Evolutionary conservation across 2,797 vertebrate genomes (phyloP).

Genomic region (Diplodus sargus): DNA sequence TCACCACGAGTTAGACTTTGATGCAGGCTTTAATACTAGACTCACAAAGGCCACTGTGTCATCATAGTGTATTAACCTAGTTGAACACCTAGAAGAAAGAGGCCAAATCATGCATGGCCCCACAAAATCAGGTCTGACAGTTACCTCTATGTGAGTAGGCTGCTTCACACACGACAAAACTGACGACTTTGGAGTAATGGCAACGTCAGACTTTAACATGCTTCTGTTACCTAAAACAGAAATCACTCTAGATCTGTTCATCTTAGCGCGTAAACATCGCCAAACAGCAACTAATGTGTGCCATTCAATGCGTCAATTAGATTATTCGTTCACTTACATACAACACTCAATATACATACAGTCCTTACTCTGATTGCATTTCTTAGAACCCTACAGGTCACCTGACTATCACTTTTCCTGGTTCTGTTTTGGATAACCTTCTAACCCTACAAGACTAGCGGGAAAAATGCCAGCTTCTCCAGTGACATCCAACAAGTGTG

Average conservation of each 20-base stretch:
- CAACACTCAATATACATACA: neutral
- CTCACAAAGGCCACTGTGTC: conserved; percentile 48
- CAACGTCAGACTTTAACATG: neutral
- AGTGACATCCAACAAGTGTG: conserved; percentile 39
- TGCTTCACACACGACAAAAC: neutral
- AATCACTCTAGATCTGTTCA: neutral
- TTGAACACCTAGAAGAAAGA: conserved; percentile 10
- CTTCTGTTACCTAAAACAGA: neutral
- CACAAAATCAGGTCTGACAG: conserved; percentile 11
- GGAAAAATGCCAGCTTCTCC: conserved; percentile 3
- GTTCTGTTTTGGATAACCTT: neutral
- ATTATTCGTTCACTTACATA: neutral
- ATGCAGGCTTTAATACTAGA: conserved; percentile 32
- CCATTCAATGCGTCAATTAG: too few relatives aligned
- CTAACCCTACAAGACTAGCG: neutral
- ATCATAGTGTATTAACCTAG: conserved; percentile 14
- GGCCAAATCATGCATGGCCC: neutral
- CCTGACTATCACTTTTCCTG: conserved; percentile 3
- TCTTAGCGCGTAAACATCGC: neutral
- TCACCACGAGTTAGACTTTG: conserved; percentile 40
- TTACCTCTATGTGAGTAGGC: neutral
- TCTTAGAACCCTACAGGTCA: conserved; percentile 3
- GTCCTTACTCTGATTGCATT: neutral
- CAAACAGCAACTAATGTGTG: neutral
- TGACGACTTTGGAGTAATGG: neutral